phyloP scores from a whole-genome alignment of 1,140 invertebrate genomes.

The Eubasilissa regina region DNA sequence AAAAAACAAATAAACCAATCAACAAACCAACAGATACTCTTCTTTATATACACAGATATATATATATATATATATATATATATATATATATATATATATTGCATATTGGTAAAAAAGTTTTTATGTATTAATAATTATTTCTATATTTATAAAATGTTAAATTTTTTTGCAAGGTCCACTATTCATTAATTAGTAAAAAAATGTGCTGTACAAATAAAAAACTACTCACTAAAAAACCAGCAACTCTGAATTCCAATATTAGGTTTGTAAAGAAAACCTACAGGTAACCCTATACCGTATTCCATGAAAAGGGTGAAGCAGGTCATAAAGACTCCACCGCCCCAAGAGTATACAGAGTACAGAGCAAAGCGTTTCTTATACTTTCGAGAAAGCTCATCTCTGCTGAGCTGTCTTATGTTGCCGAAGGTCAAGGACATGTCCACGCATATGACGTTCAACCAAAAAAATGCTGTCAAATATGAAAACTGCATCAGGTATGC shows the following conservation, averaged over 20 bases:
- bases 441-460: slow-evolving; percentile 1
- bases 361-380: not conserved
- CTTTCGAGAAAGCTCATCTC: not conserved
- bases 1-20: no score
- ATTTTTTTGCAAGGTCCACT: no score
- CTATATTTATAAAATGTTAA: no score
- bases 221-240: slow-evolving; percentile 5
- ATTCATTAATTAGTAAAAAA: no score
- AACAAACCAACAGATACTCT: no score
- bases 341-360: not conserved
- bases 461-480: not conserved
- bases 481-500: slow-evolving; percentile 3
- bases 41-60: no score
- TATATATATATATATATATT: no score
- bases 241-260: not conserved
- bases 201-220: no score
- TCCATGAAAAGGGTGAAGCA: not conserved
- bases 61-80: no score
- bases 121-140: no score
- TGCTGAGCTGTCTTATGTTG: not conserved
- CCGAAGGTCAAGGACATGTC: not conserved
- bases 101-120: no score
- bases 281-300: not conserved
- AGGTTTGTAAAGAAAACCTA: not conserved
- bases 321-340: not conserved